phyloP scores from a whole-genome alignment of 2,113 vertebrate genomes.

The Orycteropus afer region DNA sequence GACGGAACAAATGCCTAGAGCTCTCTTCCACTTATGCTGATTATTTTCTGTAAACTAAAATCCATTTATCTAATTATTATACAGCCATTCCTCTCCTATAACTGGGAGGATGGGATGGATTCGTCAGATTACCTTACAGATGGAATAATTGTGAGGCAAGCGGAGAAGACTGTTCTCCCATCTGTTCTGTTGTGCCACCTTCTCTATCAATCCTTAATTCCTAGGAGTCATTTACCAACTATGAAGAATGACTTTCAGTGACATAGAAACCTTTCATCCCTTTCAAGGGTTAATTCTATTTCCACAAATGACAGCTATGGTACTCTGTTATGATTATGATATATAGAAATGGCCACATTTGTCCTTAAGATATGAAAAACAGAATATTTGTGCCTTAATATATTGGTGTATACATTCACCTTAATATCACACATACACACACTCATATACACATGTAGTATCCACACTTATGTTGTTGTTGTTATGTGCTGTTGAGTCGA shows the following conservation, averaged over 20 bases:
- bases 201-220: not conserved
- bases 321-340: not conserved
- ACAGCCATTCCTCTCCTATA: not conserved
- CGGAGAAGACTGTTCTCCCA: not conserved
- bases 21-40: not conserved
- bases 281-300: slow-evolving; percentile 13
- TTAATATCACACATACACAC: not conserved
- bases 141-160: not conserved
- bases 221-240: not conserved
- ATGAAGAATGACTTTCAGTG: slow-evolving; percentile 19
- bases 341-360: not conserved
- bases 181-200: not conserved
- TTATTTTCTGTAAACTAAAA: not conserved
- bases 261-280: not conserved
- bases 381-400: not conserved
- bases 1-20: not conserved
- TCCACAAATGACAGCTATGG: not conserved
- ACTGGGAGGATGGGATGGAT: not conserved
- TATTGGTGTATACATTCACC: not conserved
- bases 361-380: slow-evolving; percentile 23
- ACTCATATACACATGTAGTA: not conserved
- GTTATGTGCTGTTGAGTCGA: not conserved
- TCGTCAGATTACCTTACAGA: not conserved
- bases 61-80: not conserved
- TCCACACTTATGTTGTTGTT: too few species aligned